Evolutionary conservation across 2,797 vertebrate genomes (phyloP), one percentile per base, ranked within the genome.

Genomic region (Protonibea diacanthus): DNA sequence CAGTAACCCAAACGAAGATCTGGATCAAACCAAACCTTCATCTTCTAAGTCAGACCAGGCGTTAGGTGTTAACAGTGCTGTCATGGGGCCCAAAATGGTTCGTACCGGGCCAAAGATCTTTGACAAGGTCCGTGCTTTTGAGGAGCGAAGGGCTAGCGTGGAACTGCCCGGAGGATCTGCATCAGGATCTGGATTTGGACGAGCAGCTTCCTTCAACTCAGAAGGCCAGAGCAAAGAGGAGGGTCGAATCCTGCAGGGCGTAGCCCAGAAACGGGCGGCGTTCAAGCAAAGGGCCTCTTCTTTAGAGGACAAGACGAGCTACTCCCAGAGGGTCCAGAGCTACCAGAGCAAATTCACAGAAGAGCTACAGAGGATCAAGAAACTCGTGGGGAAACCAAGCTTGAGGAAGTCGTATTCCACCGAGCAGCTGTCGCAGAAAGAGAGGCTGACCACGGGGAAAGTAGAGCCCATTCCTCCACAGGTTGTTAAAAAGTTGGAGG

Each of bases 281-380:
- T 97, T 98, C 93, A 96, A 96, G 71, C 96, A 97, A 74, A 96
- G 96, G 85, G 96, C 97, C 0, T 96, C 97, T 0, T 99, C 97
- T 7, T 83, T 98, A 25, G 97, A 99, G 4, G 97, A 98, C 86
- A 92, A 95, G 76, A 94, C 95, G 0, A 93, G 93, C 76, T 96
- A 96, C 4, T 92, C 95, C 9, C 92, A 95, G 81, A 95, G 92
- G 0, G 94, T 97, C 68, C 95, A 96, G 0, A 94, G 94, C 86
- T 95, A 99, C 23, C 97, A 98, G 93, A 95, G 93, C 90, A 97
- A 96, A 88, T 97, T 99, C 55, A 92, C 96, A 0, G 96, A 97
- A 81, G 98, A 99, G 91, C 94, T 99, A 61, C 96, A 96, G 68
- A 95, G 97, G 80, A 97, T 99, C 92, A 98, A 97, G 88, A 94